phyloP scores from a whole-genome alignment of 2,113 vertebrate genomes.

The Tachysurus fulvidraco region DNA sequence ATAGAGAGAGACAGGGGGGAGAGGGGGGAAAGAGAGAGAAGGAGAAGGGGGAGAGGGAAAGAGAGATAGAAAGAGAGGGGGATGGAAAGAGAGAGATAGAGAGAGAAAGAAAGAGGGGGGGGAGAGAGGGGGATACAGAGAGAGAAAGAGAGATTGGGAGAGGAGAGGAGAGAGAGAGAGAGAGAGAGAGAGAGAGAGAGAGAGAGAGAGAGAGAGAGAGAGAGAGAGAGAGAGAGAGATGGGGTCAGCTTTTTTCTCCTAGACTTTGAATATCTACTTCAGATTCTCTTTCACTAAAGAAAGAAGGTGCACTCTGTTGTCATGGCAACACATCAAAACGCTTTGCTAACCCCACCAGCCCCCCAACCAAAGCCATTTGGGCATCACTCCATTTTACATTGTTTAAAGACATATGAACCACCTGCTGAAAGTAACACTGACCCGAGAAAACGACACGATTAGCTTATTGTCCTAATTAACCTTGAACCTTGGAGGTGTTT shows the following conservation, averaged over 20 bases:
- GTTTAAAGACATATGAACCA: constrained; percentile 79
- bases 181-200: no score
- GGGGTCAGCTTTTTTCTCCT: constrained; percentile 31
- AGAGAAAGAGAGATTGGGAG: no score
- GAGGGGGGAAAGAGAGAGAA: not conserved
- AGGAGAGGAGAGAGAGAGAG: no score
- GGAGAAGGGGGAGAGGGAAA: not conserved
- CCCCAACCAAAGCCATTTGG: constrained; percentile 57
- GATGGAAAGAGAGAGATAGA: no score
- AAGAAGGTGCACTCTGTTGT: constrained; percentile 79
- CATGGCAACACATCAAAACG: constrained; percentile 82
- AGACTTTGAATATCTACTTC: constrained; percentile 69
- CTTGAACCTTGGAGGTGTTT: not conserved
- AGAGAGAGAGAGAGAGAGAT: not conserved
- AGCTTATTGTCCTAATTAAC: constrained; percentile 59
- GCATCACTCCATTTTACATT: constrained; percentile 73
- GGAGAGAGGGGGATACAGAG: no score
- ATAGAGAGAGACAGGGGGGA: not conserved
- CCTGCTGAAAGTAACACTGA: constrained; percentile 63
- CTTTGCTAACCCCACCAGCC: constrained; percentile 30
- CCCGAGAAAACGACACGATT: constrained; percentile 67
- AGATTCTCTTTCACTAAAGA: constrained; percentile 79
- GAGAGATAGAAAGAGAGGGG: no score
- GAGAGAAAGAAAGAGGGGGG: no score
- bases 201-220: constrained; percentile 8